A percentile compares a stretch with the other conserved stretches of the same genome.
Conservation (phyloP, 2,888 invertebrate species). For the Frankliniella intonsa region DNA sequence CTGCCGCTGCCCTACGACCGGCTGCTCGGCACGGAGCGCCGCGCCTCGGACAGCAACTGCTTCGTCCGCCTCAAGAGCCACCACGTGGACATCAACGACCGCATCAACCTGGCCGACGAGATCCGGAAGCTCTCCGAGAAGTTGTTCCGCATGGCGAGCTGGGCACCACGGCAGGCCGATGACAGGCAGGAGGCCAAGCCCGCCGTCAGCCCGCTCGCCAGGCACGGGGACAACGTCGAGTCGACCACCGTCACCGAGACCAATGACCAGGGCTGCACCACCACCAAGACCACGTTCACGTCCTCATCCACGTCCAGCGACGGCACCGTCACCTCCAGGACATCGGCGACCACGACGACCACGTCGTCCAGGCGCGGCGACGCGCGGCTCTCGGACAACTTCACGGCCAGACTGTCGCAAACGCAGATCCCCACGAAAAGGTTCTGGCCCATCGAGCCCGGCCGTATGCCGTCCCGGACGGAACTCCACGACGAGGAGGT, state of each 20-base stretch:
- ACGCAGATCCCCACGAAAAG: conserved; percentile 5
- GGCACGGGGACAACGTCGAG: neutral
- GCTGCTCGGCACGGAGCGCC: conserved; percentile 54
- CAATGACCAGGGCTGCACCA: conserved; percentile 4
- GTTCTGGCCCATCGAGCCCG: conserved; percentile 33
- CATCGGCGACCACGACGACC: neutral
- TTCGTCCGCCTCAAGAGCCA: conserved; percentile 47
- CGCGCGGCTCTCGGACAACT: conserved; percentile 29
- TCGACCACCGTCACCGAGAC: conserved; percentile 20
- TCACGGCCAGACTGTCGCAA: neutral
- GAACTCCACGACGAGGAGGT: conserved; percentile 29
- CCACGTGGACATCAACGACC: conserved; percentile 15
- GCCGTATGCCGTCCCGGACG: neutral
- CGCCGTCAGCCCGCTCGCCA: conserved; percentile 37
- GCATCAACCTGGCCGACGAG: conserved; percentile 63
- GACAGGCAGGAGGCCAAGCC: conserved; percentile 44
- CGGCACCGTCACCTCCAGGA: neutral
- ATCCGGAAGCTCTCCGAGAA: conserved; percentile 73
- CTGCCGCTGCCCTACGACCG: conserved; percentile 33
- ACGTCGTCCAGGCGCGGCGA: conserved; percentile 15
- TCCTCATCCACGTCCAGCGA: neutral
- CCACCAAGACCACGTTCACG: conserved; percentile 2
- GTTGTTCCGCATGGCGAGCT: conserved; percentile 13
- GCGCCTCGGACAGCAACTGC: conserved; percentile 74
- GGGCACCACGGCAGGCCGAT: conserved; percentile 40